Evolutionary conservation across 2,888 invertebrate genomes (phyloP).

Genomic region (Melipona beecheii): DNA sequence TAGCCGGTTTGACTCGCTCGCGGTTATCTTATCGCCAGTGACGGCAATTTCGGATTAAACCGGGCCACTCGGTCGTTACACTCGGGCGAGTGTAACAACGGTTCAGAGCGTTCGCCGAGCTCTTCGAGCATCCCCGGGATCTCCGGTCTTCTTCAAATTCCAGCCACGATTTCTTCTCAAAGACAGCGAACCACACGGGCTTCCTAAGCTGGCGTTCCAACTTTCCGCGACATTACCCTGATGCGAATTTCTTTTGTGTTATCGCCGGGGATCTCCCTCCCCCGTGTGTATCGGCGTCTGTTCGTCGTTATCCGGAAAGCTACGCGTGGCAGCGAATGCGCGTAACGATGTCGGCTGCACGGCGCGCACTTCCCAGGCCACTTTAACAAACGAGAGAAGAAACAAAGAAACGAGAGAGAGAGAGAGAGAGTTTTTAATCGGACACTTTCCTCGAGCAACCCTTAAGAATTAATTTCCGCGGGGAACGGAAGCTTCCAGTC

Average conservation of each 20-base stretch:
- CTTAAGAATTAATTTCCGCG: not conserved
- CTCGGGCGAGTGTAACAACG: not conserved
- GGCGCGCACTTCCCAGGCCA: not conserved
- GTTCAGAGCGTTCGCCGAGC: not conserved
- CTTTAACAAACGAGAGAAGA: not conserved
- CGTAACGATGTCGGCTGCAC: constrained; percentile 28
- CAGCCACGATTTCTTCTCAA: constrained; percentile 25
- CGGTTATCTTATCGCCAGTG: not conserved
- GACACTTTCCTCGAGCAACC: not conserved
- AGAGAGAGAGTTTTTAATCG: not conserved
- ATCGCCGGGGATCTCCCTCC: constrained; percentile 38
- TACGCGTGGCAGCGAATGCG: constrained; percentile 25
- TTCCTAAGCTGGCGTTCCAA: constrained; percentile 34
- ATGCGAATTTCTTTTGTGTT: constrained; percentile 72
- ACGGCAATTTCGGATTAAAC: not conserved
- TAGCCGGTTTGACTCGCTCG: no score
- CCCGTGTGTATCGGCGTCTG: constrained; percentile 40
- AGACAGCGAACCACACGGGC: not conserved
- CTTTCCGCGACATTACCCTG: constrained; percentile 79
- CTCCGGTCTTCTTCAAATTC: constrained; percentile 36
- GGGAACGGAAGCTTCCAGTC: not conserved
- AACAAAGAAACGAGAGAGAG: not conserved
- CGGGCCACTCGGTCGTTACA: not conserved
- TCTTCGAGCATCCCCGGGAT: not conserved
- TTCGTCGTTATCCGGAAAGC: constrained; percentile 47